A percentile compares a stretch with the other conserved stretches of the same genome.
phyloP scores from a whole-genome alignment of 2,797 vertebrate species.

The Lutjanus argentimaculatus region DNA sequence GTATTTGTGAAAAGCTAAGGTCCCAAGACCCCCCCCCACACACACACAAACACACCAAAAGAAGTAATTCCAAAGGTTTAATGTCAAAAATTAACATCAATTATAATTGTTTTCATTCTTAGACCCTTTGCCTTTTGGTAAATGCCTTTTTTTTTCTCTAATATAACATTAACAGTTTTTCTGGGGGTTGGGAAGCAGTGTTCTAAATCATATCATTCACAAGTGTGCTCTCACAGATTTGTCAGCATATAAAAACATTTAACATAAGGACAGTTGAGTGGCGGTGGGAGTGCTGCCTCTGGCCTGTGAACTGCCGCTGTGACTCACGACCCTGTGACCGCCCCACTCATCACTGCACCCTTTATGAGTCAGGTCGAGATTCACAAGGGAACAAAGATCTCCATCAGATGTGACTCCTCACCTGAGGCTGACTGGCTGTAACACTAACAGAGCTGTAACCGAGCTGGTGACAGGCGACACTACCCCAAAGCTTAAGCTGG shows the following conservation, averaged over 20 bases:
- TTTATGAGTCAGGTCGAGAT: conserved; percentile 22
- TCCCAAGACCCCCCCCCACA: too few species aligned
- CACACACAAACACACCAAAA: too few species aligned
- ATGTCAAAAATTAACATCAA: too few species aligned
- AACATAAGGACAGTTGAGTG: not conserved
- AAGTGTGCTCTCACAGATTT: not conserved
- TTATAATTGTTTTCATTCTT: too few species aligned
- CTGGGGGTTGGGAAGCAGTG: too few species aligned
- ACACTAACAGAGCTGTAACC: not conserved
- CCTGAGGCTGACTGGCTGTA: not conserved
- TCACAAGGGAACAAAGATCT: conserved; percentile 13
- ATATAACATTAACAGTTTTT: too few species aligned
- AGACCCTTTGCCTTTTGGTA: too few species aligned
- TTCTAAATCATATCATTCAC: conserved; percentile 1
- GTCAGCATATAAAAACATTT: not conserved
- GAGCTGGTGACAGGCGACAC: not conserved
- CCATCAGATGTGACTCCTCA: not conserved
- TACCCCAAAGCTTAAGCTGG: too few species aligned
- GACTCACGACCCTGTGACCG: conserved; percentile 29
- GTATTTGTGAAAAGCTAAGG: too few species aligned
- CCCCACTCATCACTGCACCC: conserved; percentile 9
- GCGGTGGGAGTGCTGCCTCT: not conserved
- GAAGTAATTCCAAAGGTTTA: too few species aligned
- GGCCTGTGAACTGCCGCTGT: conserved; percentile 29
- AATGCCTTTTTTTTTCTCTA: too few species aligned